Conservation (phyloP, 2,888 invertebrate genomes). For the Drosophila meridiana region DNA sequence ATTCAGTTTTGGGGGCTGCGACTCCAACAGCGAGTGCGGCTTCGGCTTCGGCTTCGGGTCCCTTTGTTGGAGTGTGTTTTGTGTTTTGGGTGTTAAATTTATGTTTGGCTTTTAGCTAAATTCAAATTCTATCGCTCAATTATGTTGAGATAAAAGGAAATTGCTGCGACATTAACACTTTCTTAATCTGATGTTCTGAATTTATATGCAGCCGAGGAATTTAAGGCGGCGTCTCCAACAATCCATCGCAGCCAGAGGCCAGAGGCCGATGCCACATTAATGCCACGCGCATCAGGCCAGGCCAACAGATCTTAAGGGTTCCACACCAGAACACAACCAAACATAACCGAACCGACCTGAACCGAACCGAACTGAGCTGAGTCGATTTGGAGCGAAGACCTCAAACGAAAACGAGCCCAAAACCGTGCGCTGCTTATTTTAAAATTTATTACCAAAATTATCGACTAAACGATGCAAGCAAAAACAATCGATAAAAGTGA, state of each 20-base stretch:
- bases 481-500: conserved; percentile 83
- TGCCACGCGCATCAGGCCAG: conserved; percentile 45
- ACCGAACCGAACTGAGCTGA: background rate
- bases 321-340: conserved; percentile 7
- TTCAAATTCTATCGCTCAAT: conserved; percentile 84
- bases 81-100: conserved; percentile 81
- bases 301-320: conserved; percentile 42
- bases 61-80: conserved; percentile 61
- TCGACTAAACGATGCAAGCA: conserved; percentile 83
- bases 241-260: conserved; percentile 20
- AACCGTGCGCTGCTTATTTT: conserved; percentile 73
- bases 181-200: conserved; percentile 81
- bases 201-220: conserved; percentile 77
- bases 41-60: conserved; percentile 28
- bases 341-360: conserved; percentile 7
- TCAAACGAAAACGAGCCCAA: conserved; percentile 34
- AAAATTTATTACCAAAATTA: conserved; percentile 83
- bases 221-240: conserved; percentile 72
- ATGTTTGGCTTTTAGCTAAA: conserved; percentile 83
- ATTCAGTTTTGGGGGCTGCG: conserved; percentile 11
- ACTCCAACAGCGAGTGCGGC: conserved; percentile 18
- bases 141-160: conserved; percentile 83
- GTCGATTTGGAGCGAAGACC: conserved; percentile 20
- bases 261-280: conserved; percentile 30
- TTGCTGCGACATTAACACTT: conserved; percentile 81